phyloP scores from a whole-genome alignment of 2,888 invertebrate genomes.

The Tenthredo amoena region DNA sequence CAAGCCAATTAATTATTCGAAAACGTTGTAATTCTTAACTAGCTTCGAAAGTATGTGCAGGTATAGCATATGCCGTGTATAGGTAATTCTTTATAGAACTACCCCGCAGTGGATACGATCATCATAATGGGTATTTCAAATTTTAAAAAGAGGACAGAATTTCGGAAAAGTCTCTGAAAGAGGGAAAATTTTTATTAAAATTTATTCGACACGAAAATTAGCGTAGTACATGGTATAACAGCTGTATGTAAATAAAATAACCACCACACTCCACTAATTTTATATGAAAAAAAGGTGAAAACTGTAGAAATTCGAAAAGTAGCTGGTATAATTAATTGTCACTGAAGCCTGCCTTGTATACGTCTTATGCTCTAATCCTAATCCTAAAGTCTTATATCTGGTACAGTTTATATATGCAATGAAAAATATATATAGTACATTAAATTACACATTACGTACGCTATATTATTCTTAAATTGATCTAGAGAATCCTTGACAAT shows the following conservation, averaged over 20 bases:
- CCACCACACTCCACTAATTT: too few species aligned
- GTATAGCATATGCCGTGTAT: too few species aligned
- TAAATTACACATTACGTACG: neutral
- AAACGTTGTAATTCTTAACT: neutral
- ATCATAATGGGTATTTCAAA: neutral
- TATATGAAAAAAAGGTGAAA: neutral
- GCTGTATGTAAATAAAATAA: too few species aligned
- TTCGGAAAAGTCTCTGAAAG: neutral
- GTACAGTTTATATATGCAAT: neutral
- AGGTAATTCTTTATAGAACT: neutral
- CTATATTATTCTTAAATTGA: neutral
- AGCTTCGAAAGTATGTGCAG: too few species aligned
- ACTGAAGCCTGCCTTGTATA: neutral
- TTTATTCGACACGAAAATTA: neutral
- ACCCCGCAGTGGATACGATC: neutral
- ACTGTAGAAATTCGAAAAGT: neutral
- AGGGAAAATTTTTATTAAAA: neutral
- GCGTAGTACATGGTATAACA: neutral
- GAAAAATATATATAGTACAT: slow-evolving; percentile 24
- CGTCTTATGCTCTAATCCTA: slow-evolving; percentile 2
- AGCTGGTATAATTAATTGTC: neutral
- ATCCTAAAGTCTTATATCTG: slow-evolving; percentile 25
- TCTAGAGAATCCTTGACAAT: slow-evolving; percentile 43
- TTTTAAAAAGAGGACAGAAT: neutral
- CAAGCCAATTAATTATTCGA: neutral